These are phyloP conservation scores for Xenotilapia caudafasciata DNA, from an alignment of 2,113 vertebrate species.

Conservation along the genomic window DNA sequence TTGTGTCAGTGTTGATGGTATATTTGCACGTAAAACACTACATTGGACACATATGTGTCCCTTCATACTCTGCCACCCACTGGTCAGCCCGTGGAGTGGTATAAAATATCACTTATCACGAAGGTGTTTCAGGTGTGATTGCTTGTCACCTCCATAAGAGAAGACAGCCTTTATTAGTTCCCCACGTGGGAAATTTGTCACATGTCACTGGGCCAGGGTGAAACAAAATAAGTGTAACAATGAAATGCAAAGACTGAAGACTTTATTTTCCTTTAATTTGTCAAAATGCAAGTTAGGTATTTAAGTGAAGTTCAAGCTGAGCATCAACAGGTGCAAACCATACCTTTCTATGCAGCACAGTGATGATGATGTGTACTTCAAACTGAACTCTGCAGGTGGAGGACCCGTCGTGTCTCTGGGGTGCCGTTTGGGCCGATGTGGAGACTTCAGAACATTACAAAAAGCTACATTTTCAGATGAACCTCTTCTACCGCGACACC, in stretches of 20 bases:
- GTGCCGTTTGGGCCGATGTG: not conserved
- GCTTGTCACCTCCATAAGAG: not conserved
- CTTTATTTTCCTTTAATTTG: not conserved
- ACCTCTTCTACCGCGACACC: slow-evolving; percentile 61
- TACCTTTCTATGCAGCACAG: not conserved
- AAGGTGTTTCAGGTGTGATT: not conserved
- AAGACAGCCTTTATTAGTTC: not conserved
- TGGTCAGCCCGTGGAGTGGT: rapidly evolving
- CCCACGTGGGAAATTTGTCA: not conserved
- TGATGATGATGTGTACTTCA: rapidly evolving
- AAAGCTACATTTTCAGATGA: slow-evolving; percentile 57
- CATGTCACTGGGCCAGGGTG: not conserved
- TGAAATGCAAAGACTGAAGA: not conserved
- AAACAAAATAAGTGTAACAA: not conserved
- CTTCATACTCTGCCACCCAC: not conserved
- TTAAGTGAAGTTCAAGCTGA: not conserved
- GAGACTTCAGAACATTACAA: slow-evolving; percentile 34
- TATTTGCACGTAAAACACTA: not conserved
- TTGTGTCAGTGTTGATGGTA: not conserved
- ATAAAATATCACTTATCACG: not conserved
- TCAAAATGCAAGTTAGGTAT: not conserved
- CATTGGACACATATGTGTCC: not conserved
- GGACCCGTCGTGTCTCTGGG: slow-evolving; percentile 68
- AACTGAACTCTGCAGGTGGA: slow-evolving; percentile 48
- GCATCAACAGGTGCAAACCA: not conserved